Percentiles rank a stretch among this genome's conserved stretches.
Evolutionary conservation across 2,888 invertebrate species (phyloP).

Genomic region (Andrena dorsata): DNA sequence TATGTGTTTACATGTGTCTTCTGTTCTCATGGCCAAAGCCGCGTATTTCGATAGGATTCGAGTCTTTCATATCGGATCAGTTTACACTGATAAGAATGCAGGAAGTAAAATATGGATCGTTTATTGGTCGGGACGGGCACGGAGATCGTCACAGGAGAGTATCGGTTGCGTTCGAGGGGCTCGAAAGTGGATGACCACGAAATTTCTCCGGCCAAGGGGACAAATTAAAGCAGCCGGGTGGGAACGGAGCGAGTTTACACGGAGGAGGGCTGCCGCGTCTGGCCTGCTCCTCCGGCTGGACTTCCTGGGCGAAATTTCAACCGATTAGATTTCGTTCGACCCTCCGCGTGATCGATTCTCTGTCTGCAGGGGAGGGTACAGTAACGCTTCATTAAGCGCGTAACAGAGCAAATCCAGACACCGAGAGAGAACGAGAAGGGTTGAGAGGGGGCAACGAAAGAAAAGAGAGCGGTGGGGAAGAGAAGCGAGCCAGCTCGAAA

Average conservation of each 20-base stretch:
- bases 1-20: slow-evolving; percentile 21
- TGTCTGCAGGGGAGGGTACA: slow-evolving; percentile 6
- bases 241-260: slow-evolving; percentile 13
- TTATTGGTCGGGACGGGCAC: not conserved
- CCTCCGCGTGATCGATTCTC: slow-evolving; percentile 36
- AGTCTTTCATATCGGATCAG: slow-evolving; percentile 63
- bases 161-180: not conserved
- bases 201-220: slow-evolving; percentile 19
- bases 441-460: not conserved
- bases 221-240: slow-evolving; percentile 21
- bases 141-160: not conserved
- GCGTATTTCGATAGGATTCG: slow-evolving; percentile 48
- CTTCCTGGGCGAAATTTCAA: slow-evolving; percentile 62
- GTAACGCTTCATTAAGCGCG: slow-evolving; percentile 65
- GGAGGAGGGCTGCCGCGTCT: not conserved
- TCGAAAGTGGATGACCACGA: slow-evolving; percentile 12
- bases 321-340: slow-evolving; percentile 56
- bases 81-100: slow-evolving; percentile 19
- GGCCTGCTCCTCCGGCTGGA: slow-evolving; percentile 39
- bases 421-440: not conserved
- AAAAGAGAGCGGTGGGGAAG: not conserved
- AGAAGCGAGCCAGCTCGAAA: not conserved
- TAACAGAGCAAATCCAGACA: slow-evolving; percentile 59
- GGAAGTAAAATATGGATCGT: not conserved
- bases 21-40: slow-evolving; percentile 7